These are phyloP conservation scores for Heliconius congener DNA, from an alignment of 1,140 invertebrate genomes.

Conservation along the genomic window DNA sequence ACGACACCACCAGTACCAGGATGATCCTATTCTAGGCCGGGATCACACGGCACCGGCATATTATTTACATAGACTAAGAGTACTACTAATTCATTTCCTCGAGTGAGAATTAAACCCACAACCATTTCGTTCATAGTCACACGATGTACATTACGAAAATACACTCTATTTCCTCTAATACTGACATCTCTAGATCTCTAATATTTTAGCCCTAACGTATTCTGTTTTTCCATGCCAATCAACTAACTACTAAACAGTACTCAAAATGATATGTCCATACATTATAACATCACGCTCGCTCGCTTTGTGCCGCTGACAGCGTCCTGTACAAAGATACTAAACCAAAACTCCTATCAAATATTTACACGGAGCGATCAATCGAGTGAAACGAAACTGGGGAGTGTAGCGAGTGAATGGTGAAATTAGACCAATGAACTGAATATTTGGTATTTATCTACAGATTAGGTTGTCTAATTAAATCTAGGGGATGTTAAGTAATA, in stretches of 20 bases:
- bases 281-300: neutral
- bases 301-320: constrained; percentile 25
- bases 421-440: constrained; percentile 31
- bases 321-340: constrained; percentile 33
- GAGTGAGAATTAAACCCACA: no score
- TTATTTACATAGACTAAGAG: no score
- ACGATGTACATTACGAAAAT: no score
- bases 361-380: constrained; percentile 28
- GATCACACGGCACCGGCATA: no score
- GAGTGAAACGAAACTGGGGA: constrained; percentile 24
- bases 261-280: neutral
- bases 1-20: no score
- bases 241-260: neutral
- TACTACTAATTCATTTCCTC: no score
- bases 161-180: no score
- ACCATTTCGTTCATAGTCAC: no score
- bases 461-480: neutral
- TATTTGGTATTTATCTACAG: constrained; percentile 20
- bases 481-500: neutral
- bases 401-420: constrained; percentile 23
- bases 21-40: no score
- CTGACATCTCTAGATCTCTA: no score
- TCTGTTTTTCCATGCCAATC: neutral
- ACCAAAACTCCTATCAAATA: constrained; percentile 36
- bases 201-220: no score